Conservation (phyloP, 2,113 vertebrate species). For the Ammospiza nelsoni region DNA sequence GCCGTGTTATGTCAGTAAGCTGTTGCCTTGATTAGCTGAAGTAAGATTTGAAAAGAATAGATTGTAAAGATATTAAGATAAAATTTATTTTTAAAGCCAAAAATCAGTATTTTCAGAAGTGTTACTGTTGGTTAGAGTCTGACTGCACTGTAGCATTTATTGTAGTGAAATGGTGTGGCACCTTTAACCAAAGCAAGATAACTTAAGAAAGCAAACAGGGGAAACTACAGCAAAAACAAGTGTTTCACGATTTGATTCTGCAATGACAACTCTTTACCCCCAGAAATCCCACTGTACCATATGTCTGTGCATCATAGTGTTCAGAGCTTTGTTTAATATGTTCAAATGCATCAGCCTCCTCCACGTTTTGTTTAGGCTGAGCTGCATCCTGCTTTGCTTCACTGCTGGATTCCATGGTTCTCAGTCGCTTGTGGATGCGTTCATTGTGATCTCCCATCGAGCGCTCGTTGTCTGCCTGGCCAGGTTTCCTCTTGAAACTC, state of each 20-base stretch:
- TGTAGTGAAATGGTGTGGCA: neutral
- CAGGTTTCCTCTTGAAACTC: conserved; percentile 96
- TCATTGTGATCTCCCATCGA: conserved; percentile 87
- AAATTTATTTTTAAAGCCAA: neutral
- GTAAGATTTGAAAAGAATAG: neutral
- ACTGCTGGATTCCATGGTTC: conserved; percentile 79
- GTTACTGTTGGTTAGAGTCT: neutral
- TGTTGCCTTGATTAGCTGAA: neutral
- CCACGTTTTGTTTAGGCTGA: conserved; percentile 38
- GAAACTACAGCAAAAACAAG: neutral
- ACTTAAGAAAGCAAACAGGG: neutral
- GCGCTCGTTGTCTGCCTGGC: conserved; percentile 88
- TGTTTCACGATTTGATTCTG: neutral
- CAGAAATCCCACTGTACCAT: conserved; percentile 75
- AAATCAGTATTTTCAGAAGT: neutral
- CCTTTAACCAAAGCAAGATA: neutral
- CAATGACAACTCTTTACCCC: neutral
- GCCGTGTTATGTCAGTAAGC: neutral
- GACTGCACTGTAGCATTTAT: neutral
- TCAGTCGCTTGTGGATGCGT: conserved; percentile 85
- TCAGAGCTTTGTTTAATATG: conserved; percentile 84
- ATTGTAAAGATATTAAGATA: neutral
- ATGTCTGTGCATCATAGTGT: conserved; percentile 89
- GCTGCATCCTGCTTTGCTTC: conserved; percentile 41
- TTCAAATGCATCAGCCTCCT: conserved; percentile 89